Conservation (phyloP, 2,888 invertebrate species). For the Axea sp. region DNA sequence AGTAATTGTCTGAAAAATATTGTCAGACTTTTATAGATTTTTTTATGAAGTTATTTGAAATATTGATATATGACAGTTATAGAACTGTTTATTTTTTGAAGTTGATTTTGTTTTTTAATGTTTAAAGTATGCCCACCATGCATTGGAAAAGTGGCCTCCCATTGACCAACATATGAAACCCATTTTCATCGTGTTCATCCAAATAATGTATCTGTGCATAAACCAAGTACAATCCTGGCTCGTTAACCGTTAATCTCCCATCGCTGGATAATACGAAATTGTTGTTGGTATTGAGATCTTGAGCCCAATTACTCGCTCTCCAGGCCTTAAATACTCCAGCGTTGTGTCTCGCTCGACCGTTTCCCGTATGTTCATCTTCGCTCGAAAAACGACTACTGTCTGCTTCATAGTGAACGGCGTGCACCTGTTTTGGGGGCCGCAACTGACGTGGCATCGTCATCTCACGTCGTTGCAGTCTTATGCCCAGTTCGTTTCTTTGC, state of each 20-base stretch:
- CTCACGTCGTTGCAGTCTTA: slow-evolving; percentile 58
- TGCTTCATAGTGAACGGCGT: slow-evolving; percentile 72
- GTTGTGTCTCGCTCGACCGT: slow-evolving; percentile 84
- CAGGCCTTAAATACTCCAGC: slow-evolving; percentile 84
- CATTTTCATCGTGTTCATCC: slow-evolving; percentile 88
- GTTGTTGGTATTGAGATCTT: slow-evolving; percentile 82
- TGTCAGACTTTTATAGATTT: no score
- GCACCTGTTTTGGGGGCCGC: slow-evolving; percentile 67
- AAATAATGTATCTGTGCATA: slow-evolving; percentile 91
- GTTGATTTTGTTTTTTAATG: no score
- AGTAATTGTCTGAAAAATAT: no score
- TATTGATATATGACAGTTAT: no score
- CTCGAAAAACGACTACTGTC: slow-evolving; percentile 68
- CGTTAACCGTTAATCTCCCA: slow-evolving; percentile 85
- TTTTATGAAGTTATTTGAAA: no score
- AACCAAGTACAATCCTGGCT: slow-evolving; percentile 87
- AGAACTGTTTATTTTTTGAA: no score
- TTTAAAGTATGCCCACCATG: slow-evolving; percentile 78
- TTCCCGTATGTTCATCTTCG: slow-evolving; percentile 80
- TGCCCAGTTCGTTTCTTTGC: slow-evolving; percentile 30
- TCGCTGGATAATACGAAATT: slow-evolving; percentile 82
- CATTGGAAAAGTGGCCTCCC: slow-evolving; percentile 86
- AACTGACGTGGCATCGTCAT: slow-evolving; percentile 67
- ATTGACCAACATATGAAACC: slow-evolving; percentile 85
- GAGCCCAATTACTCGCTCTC: slow-evolving; percentile 84